Percentiles rank a stretch among this genome's conserved stretches.
phyloP scores from a whole-genome alignment of 1,140 invertebrate genomes.

The Rhagoletis zephyria region DNA sequence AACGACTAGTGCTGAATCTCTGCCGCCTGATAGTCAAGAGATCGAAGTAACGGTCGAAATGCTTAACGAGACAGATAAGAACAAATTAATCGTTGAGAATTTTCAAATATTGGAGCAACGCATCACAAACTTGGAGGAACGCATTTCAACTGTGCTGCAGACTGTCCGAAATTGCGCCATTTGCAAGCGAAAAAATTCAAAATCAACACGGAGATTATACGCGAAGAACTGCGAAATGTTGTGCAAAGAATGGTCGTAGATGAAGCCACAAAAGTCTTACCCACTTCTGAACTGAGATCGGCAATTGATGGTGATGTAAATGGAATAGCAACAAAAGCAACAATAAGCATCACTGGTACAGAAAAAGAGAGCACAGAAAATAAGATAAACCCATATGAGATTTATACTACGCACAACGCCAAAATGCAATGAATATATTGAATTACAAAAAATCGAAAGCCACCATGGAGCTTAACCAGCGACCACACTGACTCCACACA shows the following conservation, averaged over 20 bases:
- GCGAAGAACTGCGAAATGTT: conserved; percentile 39
- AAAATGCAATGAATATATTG: conserved; percentile 54
- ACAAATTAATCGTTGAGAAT: conserved; percentile 54
- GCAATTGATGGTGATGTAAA: neutral
- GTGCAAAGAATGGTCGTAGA: conserved; percentile 13
- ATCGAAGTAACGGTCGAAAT: conserved; percentile 50
- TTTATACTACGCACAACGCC: conserved; percentile 33
- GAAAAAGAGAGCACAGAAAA: neutral
- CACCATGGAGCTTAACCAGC: conserved; percentile 46
- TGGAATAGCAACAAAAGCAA: neutral
- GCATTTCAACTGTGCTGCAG: conserved; percentile 39
- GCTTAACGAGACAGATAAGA: conserved; percentile 52
- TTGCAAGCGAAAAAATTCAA: conserved; percentile 53
- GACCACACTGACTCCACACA: conserved; percentile 36
- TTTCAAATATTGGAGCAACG: conserved; percentile 55
- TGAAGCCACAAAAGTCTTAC: neutral
- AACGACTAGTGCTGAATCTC: neutral
- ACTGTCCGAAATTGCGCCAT: conserved; percentile 54
- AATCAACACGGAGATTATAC: conserved; percentile 53
- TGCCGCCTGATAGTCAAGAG: conserved; percentile 43
- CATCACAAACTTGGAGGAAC: conserved; percentile 52
- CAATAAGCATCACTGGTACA: neutral
- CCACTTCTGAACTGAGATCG: neutral
- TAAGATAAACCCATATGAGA: conserved; percentile 39
- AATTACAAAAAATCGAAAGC: conserved; percentile 55